Conservation (phyloP, 1,140 invertebrate species). For the Drosophila persimilis region DNA sequence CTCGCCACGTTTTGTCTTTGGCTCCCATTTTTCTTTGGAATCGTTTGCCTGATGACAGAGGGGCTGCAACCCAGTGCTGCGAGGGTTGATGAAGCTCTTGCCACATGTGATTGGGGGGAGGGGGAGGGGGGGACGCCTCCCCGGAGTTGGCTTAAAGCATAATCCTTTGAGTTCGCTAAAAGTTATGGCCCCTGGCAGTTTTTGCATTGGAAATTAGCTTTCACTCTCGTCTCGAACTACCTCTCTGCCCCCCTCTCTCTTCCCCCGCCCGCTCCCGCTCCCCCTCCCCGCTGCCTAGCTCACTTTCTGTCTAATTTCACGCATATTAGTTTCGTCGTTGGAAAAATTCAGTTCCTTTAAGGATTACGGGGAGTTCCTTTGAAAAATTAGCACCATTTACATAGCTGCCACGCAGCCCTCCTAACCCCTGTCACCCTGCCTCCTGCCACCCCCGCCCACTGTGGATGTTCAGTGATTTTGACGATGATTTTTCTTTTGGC, state of each 20-base stretch:
- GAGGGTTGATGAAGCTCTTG: constrained; percentile 59
- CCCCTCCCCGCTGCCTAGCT: not conserved
- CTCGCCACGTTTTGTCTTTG: no score
- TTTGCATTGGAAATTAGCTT: constrained; percentile 51
- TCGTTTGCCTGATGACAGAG: constrained; percentile 47
- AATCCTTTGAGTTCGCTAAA: constrained; percentile 48
- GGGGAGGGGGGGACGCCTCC: constrained; percentile 1
- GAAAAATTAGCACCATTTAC: constrained; percentile 67
- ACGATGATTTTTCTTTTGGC: constrained; percentile 62
- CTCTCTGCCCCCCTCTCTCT: no score
- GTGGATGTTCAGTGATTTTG: constrained; percentile 58
- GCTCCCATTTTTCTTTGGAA: constrained; percentile 51
- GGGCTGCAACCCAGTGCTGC: constrained; percentile 18
- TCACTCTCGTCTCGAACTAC: no score
- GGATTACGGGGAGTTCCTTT: constrained; percentile 53
- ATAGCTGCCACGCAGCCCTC: constrained; percentile 16
- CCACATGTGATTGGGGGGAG: constrained; percentile 21
- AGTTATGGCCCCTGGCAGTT: constrained; percentile 44
- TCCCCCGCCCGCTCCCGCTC: no score
- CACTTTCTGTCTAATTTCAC: constrained; percentile 52
- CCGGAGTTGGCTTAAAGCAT: constrained; percentile 28
- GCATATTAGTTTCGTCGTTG: constrained; percentile 53
- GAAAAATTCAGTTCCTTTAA: constrained; percentile 47
- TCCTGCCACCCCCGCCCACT: not conserved
- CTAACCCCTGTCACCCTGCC: not conserved